These are phyloP conservation scores for Hofmannophila pseudospretella DNA, from an alignment of 2,888 invertebrate genomes.

Conservation along the genomic window DNA sequence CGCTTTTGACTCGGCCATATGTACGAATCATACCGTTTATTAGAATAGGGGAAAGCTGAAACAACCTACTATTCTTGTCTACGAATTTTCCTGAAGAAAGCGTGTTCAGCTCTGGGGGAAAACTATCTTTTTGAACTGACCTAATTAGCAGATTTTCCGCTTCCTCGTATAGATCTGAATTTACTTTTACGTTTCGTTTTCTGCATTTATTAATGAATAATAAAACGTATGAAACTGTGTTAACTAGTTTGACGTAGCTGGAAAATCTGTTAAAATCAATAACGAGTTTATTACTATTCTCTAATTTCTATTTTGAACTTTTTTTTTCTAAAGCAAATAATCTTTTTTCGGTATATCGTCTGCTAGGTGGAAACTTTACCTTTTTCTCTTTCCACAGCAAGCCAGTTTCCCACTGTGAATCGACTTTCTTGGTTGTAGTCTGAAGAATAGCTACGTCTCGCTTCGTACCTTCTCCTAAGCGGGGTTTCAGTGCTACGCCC, in stretches of 20 bases:
- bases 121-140: background rate
- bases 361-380: background rate
- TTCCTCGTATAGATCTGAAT: background rate
- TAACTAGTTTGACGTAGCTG: background rate
- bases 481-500: background rate
- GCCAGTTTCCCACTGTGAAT: background rate
- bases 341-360: background rate
- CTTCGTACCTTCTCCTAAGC: background rate
- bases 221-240: background rate
- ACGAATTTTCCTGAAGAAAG: background rate
- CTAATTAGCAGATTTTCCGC: background rate
- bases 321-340: constrained; percentile 6
- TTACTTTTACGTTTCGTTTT: background rate
- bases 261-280: background rate
- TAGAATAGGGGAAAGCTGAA: background rate
- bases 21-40: background rate
- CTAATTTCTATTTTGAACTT: constrained; percentile 17
- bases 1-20: background rate
- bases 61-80: background rate
- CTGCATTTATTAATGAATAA: background rate
- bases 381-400: background rate
- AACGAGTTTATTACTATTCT: too few relatives aligned
- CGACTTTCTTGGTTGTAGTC: background rate
- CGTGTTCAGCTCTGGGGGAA: background rate
- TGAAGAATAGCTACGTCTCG: background rate